Evolutionary conservation across 2,113 vertebrate genomes (phyloP).

Genomic region (Paracanthobrama guichenoti): DNA sequence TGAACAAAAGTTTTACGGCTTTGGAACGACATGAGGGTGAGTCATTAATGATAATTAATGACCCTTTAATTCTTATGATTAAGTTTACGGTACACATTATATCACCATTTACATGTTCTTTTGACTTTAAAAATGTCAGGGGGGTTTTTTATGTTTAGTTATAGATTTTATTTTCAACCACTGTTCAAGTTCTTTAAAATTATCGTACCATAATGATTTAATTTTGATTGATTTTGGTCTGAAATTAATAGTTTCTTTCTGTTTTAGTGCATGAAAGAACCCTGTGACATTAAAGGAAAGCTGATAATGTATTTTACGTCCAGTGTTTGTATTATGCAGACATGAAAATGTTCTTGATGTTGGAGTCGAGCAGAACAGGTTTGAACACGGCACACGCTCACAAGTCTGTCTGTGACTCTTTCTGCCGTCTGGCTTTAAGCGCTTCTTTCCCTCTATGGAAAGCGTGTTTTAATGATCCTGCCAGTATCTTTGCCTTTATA

Average conservation of each 20-base stretch:
- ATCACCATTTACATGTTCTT: not conserved
- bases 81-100: not conserved
- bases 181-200: not conserved
- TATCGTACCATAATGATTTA: not conserved
- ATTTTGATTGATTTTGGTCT: not conserved
- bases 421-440: conserved; percentile 29
- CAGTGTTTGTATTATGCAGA: not conserved
- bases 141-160: not conserved
- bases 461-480: conserved; percentile 44
- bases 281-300: too few relatives aligned
- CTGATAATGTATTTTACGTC: not conserved
- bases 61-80: too few relatives aligned
- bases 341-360: not conserved
- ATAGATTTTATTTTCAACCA: not conserved
- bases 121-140: not conserved
- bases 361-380: not conserved
- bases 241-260: not conserved
- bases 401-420: not conserved
- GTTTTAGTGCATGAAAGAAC: not conserved
- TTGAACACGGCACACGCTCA: not conserved
- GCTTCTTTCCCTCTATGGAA: conserved; percentile 59
- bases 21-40: too few relatives aligned
- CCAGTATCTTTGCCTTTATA: conserved; percentile 60
- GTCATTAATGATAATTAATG: too few relatives aligned
- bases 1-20: too few relatives aligned